phyloP scores from a whole-genome alignment of 1,140 invertebrate genomes.

The Meloidogyne hapla region DNA sequence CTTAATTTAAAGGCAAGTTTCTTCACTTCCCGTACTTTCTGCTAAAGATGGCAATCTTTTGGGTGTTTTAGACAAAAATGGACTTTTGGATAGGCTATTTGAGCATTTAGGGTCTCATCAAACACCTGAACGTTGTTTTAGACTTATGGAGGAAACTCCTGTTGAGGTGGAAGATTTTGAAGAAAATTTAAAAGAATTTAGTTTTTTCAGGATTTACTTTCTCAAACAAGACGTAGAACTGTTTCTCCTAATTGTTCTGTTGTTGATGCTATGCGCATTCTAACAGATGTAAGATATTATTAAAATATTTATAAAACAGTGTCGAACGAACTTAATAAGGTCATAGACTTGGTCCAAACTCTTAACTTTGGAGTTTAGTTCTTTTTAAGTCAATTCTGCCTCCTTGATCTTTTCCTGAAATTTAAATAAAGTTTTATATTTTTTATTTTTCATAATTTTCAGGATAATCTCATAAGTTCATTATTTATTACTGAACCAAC shows the following conservation, averaged over 20 bases:
- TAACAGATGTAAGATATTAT: constrained; percentile 16
- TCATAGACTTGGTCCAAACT: too few species aligned
- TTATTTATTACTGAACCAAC: constrained; percentile 32
- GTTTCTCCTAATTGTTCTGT: constrained; percentile 23
- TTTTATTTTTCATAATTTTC: neutral
- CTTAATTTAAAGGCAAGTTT: constrained; percentile 12
- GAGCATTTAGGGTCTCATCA: constrained; percentile 23
- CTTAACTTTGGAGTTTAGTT: too few species aligned
- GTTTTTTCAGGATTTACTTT: constrained; percentile 7
- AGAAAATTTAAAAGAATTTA: neutral
- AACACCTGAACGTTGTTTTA: constrained; percentile 22
- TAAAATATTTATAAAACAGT: neutral
- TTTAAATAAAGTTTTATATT: too few species aligned
- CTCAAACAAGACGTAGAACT: constrained; percentile 27
- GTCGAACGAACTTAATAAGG: too few species aligned
- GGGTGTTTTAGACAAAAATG: constrained; percentile 34
- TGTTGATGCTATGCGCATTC: constrained; percentile 18
- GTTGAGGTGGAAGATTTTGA: constrained; percentile 34
- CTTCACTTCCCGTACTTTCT: constrained; percentile 9
- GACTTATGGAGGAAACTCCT: constrained; percentile 36
- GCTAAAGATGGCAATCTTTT: constrained; percentile 2
- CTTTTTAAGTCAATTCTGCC: too few species aligned
- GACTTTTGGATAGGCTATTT: constrained; percentile 32
- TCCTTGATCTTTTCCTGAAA: too few species aligned
- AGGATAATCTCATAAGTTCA: constrained; percentile 41